Evolutionary conservation across 2,113 vertebrate species (phyloP).

Genomic region (Calidris pugnax): DNA sequence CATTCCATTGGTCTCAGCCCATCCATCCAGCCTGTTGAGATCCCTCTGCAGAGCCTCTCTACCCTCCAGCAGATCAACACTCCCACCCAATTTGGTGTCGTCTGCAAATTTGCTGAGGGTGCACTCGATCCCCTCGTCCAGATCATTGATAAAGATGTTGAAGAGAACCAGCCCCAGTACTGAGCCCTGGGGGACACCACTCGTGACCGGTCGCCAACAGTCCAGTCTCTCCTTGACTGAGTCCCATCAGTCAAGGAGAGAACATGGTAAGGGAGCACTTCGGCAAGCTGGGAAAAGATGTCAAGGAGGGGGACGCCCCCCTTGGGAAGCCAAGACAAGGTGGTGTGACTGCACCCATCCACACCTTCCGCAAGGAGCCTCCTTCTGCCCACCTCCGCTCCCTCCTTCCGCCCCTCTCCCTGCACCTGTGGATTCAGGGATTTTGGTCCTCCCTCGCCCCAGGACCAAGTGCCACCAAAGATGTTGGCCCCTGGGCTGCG

Average conservation of each 20-base stretch:
- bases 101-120: too few relatives aligned
- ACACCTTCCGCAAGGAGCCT: accelerated
- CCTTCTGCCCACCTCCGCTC: not conserved
- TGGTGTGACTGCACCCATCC: accelerated
- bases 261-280: not conserved
- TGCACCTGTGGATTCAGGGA: accelerated
- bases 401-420: accelerated
- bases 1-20: too few relatives aligned
- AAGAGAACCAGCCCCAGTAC: too few relatives aligned
- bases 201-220: too few relatives aligned
- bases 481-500: accelerated
- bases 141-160: too few relatives aligned
- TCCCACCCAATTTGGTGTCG: too few relatives aligned
- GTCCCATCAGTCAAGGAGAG: not conserved
- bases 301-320: not conserved
- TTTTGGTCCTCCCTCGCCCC: accelerated
- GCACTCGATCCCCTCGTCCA: too few relatives aligned
- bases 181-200: too few relatives aligned
- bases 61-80: too few relatives aligned
- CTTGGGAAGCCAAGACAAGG: not conserved
- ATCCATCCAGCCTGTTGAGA: too few relatives aligned
- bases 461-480: not conserved
- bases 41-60: too few relatives aligned
- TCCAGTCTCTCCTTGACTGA: too few relatives aligned
- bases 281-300: not conserved